These are phyloP conservation scores for Morpho helenor DNA, from an alignment of 2,888 invertebrate genomes.

Conservation along the genomic window DNA sequence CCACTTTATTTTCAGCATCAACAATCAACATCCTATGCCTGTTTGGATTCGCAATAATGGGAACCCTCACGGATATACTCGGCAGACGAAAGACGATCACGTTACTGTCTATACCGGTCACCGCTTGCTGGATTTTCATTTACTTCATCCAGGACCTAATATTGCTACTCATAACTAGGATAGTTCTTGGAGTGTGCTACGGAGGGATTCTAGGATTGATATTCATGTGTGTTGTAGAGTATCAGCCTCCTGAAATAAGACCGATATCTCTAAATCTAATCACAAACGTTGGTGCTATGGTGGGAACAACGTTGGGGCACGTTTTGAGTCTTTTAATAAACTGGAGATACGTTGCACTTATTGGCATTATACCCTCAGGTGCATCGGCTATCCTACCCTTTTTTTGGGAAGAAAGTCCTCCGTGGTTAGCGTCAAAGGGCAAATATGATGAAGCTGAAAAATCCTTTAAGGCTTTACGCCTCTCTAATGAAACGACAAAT, in stretches of 20 bases:
- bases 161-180: constrained; percentile 20
- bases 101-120: constrained; percentile 18
- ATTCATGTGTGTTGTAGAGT: constrained; percentile 18
- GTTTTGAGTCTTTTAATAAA: constrained; percentile 25
- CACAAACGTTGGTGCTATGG: constrained; percentile 18
- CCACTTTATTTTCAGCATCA: constrained; percentile 22
- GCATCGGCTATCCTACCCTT: constrained; percentile 23
- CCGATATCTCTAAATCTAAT: constrained; percentile 19
- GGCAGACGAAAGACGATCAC: constrained; percentile 21
- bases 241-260: constrained; percentile 20
- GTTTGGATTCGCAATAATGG: constrained; percentile 18
- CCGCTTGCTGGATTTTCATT: constrained; percentile 24
- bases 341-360: constrained; percentile 28
- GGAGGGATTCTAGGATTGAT: constrained; percentile 23
- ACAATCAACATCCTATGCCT: constrained; percentile 23
- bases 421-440: constrained; percentile 30
- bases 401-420: constrained; percentile 31
- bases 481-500: constrained; percentile 15
- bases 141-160: constrained; percentile 19
- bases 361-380: constrained; percentile 26
- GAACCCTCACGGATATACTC: constrained; percentile 19
- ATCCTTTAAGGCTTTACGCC: constrained; percentile 29
- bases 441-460: constrained; percentile 23
- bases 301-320: constrained; percentile 26
- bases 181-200: constrained; percentile 26